Evolutionary conservation across 2,797 vertebrate genomes (phyloP).

Genomic region (Gephyroberyx darwinii): DNA sequence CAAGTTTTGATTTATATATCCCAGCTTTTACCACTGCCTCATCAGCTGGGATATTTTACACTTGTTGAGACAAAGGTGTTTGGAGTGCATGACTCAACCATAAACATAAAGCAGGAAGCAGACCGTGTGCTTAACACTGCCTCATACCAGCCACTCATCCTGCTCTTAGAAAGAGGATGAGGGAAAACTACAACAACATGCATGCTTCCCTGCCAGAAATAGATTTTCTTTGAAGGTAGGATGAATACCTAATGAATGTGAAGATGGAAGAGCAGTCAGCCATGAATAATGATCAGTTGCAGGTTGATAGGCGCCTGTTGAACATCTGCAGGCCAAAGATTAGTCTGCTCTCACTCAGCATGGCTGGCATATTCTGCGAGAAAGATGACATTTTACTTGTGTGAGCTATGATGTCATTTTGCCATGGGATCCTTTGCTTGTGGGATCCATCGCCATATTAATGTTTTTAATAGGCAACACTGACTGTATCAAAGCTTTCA

Average conservation of each 20-base stretch:
- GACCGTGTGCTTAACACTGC: slow-evolving; percentile 55
- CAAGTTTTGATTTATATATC: background rate
- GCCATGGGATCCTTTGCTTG: background rate
- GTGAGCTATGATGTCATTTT: slow-evolving; percentile 19
- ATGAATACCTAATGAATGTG: slow-evolving; percentile 77
- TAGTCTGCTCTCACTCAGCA: slow-evolving; percentile 38
- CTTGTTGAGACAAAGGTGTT: slow-evolving; percentile 39
- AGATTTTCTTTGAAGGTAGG: slow-evolving; percentile 71
- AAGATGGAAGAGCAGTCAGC: slow-evolving; percentile 68
- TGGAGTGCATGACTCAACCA: slow-evolving; percentile 60
- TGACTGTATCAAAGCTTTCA: background rate
- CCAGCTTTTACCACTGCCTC: background rate
- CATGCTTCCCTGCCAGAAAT: slow-evolving; percentile 67
- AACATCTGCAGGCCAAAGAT: slow-evolving; percentile 68
- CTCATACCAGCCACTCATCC: slow-evolving; percentile 55
- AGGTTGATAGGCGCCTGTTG: slow-evolving; percentile 72
- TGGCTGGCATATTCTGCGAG: slow-evolving; percentile 5
- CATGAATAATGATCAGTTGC: slow-evolving; percentile 67
- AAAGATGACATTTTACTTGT: slow-evolving; percentile 22
- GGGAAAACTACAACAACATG: slow-evolving; percentile 69
- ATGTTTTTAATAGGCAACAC: background rate
- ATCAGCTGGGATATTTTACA: slow-evolving; percentile 8
- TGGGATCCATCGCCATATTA: background rate
- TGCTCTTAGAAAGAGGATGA: slow-evolving; percentile 49
- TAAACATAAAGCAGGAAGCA: slow-evolving; percentile 58